These are phyloP conservation scores for Hypotaenidia philippensis DNA, from an alignment of 2,797 vertebrate species.

Conservation along the genomic window DNA sequence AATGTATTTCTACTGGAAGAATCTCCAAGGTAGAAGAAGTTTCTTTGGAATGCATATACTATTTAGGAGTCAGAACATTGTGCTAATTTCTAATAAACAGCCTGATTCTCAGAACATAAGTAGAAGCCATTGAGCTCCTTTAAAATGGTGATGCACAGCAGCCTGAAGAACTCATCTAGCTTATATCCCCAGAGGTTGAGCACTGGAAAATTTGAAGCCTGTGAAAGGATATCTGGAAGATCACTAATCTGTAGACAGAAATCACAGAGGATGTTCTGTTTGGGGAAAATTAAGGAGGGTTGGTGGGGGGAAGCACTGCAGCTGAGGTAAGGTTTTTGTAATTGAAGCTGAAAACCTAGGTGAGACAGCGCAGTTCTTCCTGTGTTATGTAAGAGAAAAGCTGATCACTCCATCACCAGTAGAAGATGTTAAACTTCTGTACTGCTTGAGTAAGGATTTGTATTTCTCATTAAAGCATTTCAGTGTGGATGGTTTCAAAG, in stretches of 20 bases:
- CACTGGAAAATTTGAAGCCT: neutral
- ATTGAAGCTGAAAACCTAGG: neutral
- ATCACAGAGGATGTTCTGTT: neutral
- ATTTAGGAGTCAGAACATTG: neutral
- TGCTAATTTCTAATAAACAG: neutral
- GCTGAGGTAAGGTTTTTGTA: neutral
- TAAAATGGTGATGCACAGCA: neutral
- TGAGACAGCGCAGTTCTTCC: neutral
- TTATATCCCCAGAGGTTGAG: neutral
- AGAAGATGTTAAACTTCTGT: neutral
- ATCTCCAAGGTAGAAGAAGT: neutral
- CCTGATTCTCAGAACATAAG: neutral
- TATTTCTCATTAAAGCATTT: neutral
- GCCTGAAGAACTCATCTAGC: conserved; percentile 13
- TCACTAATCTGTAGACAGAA: neutral
- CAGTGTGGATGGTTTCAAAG: neutral
- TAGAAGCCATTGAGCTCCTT: neutral
- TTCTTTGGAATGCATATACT: neutral
- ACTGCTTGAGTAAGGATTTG: neutral
- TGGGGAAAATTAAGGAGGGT: neutral
- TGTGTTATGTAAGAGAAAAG: neutral
- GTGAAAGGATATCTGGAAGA: neutral
- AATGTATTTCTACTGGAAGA: neutral
- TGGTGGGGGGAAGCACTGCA: neutral
- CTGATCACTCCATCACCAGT: neutral